A percentile compares a stretch with the other conserved stretches of the same genome.
phyloP scores from a whole-genome alignment of 2,888 invertebrate genomes.

The Augiades crinisus region DNA sequence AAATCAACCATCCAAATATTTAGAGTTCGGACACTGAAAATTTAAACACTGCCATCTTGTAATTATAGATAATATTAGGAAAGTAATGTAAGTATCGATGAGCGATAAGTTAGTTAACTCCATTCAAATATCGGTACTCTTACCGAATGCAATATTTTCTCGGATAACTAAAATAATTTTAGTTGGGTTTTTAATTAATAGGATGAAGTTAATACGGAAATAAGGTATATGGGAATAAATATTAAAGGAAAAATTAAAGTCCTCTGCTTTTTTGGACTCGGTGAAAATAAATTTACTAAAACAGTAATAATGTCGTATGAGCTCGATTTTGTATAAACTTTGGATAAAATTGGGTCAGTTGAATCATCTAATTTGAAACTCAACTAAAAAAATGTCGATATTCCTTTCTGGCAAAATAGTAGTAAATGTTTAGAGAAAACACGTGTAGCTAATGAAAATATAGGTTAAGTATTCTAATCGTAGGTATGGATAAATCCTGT shows the following conservation, averaged over 20 bases:
- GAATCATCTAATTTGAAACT: background rate
- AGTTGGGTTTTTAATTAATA: background rate
- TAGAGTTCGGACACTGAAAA: constrained; percentile 3
- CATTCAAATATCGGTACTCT: background rate
- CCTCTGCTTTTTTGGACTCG: too few relatives aligned
- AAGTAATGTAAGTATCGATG: background rate
- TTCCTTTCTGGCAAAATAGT: background rate
- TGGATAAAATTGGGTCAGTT: background rate
- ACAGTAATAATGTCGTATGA: background rate
- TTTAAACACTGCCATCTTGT: constrained; percentile 21
- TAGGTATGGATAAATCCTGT: background rate
- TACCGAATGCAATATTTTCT: background rate
- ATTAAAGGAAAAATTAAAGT: too few relatives aligned
- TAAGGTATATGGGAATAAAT: too few relatives aligned
- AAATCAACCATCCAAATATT: background rate
- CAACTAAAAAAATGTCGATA: background rate
- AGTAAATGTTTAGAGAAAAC: constrained; percentile 8
- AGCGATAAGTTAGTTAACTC: background rate
- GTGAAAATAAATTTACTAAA: too few relatives aligned
- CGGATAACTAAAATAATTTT: background rate
- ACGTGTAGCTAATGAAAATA: background rate
- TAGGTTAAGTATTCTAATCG: background rate
- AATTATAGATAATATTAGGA: constrained; percentile 10
- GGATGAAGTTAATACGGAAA: background rate
- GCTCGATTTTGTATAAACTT: background rate